These are phyloP conservation scores for Steinernema carpocapsae DNA, from an alignment of 2,888 invertebrate genomes.

Conservation along the genomic window DNA sequence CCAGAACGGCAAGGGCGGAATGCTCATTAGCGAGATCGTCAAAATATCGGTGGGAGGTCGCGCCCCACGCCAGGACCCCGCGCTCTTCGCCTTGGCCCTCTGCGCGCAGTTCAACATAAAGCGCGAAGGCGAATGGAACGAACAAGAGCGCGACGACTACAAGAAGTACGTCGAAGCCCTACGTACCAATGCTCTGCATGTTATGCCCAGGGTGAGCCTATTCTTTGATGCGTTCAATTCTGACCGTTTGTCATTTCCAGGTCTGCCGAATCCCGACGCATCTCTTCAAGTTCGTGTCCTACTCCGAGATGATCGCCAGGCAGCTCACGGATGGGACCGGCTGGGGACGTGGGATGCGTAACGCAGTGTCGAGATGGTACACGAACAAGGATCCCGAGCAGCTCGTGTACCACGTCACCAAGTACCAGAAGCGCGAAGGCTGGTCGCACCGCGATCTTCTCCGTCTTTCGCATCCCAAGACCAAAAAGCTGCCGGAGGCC, in stretches of 20 bases:
- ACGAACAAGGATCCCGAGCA: conserved; percentile 74
- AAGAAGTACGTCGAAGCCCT: conserved; percentile 49
- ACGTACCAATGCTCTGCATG: conserved; percentile 48
- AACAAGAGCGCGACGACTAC: conserved; percentile 53
- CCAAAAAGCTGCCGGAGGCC: conserved; percentile 44
- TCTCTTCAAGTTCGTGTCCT: conserved; percentile 76
- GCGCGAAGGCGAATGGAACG: conserved; percentile 38
- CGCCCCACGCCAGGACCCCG: conserved; percentile 69
- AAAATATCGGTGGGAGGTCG: conserved; percentile 68
- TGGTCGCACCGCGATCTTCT: conserved; percentile 80
- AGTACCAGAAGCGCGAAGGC: conserved; percentile 76
- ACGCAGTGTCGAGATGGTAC: conserved; percentile 77
- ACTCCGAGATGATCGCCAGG: conserved; percentile 72
- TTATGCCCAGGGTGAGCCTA: conserved; percentile 42
- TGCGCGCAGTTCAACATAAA: conserved; percentile 71
- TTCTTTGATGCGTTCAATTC: not conserved
- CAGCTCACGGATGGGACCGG: conserved; percentile 68
- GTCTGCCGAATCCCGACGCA: conserved; percentile 76
- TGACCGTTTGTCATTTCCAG: conserved; percentile 71
- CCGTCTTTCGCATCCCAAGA: conserved; percentile 69
- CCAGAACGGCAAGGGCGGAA: conserved; percentile 63
- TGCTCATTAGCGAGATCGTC: conserved; percentile 67
- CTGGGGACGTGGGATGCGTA: conserved; percentile 76
- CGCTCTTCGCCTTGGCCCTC: conserved; percentile 76
- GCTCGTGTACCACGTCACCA: conserved; percentile 76